Percentiles rank a stretch among this genome's conserved stretches.
Conservation (phyloP, 2,888 invertebrate species). For the Philhelius pedissequus region DNA sequence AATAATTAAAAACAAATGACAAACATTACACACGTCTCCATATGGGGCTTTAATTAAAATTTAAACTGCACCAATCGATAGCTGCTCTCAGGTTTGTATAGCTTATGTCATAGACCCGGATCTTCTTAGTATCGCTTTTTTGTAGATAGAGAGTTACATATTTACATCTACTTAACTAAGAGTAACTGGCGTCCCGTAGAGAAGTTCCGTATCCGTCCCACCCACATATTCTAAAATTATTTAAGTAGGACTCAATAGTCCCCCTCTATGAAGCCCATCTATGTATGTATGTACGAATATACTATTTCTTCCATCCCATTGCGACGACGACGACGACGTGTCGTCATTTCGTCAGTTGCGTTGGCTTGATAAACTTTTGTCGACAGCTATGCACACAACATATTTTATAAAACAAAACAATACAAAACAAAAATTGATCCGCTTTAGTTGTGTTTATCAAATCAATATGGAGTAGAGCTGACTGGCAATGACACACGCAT, state of each 20-base stretch:
- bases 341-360: background rate
- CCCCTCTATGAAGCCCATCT: background rate
- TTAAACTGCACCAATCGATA: background rate
- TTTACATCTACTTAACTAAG: conserved; percentile 6
- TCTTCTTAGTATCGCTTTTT: background rate
- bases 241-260: conserved; percentile 17
- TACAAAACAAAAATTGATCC: conserved; percentile 66
- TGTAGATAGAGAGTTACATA: background rate
- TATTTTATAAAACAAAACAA: conserved; percentile 63
- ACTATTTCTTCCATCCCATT: background rate
- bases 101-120: background rate
- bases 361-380: conserved; percentile 56
- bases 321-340: background rate
- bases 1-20: background rate
- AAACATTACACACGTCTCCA: background rate
- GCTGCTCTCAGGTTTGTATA: background rate
- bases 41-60: conserved; percentile 1
- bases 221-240: conserved; percentile 30
- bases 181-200: conserved; percentile 34
- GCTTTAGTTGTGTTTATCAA: conserved; percentile 54
- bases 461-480: conserved; percentile 40
- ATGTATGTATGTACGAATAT: no score
- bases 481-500: conserved; percentile 31
- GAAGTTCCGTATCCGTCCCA: conserved; percentile 17
- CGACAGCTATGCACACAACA: conserved; percentile 61